Evolutionary conservation across 1,140 invertebrate species (phyloP), one percentile per base, ranked within the genome.

Genomic region (Eciton burchellii): DNA sequence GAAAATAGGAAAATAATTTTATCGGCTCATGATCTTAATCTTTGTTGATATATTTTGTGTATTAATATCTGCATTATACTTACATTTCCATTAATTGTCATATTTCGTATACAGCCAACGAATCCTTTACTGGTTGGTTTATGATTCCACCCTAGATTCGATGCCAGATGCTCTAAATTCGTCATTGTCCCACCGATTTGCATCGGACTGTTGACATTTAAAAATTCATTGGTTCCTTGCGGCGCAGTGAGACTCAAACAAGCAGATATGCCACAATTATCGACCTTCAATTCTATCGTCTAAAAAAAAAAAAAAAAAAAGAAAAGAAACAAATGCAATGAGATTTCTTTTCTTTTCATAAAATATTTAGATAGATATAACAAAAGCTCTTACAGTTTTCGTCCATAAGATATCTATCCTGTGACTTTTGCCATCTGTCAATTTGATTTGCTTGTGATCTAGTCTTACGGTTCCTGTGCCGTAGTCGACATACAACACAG

Each of bases 181-280:
- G 96, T 94, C 49, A 95, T 95, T 0, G 96, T 95, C 11, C 98
- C 98, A 19, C 98, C 98, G 9, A 99, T 84, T 93, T 99, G 98
- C 19, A 99, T 94, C 0, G 98, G 97, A 0, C 97, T 96, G 91
- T 98, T 98, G 0, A 98, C 97, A 90, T 98, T 98, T 0, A 99
- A 93, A 86, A 97, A 96, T 90, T 97, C 95, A 85, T 97, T 96
- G 1, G 95, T 94, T 0, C 97, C 96, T 24, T 94, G 94, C 0
- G 97, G 97, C 1, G 95, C 95, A 14, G 95, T 95, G 4, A 97
- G 93, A 83, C 95, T 95, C 94, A 97, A 95, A 89, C 97, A 97
- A 6, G 95, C 95, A 11, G 96, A 97, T 74, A 96, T 93, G 43
- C 95, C 95, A 85, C 97, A 97, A 84, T 96, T 95, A 89, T 97